Conservation (phyloP, 2,113 vertebrate species). For the human (Homo sapiens) region DNA sequence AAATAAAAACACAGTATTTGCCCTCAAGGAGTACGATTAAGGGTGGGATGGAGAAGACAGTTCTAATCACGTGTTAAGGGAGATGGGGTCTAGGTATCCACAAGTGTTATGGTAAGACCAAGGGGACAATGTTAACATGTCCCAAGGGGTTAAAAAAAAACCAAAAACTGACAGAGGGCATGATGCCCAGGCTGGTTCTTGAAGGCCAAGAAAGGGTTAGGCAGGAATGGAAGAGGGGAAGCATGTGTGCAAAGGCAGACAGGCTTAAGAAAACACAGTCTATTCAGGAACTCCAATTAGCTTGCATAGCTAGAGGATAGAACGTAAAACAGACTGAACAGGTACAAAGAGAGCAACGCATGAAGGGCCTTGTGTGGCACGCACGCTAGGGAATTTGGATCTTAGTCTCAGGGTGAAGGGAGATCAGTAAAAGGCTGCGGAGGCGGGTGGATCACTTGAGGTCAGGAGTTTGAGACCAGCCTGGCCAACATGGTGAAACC, state of each 20-base stretch:
- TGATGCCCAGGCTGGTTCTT: neutral
- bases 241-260: neutral
- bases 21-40: neutral
- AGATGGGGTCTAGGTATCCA: neutral
- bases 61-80: neutral
- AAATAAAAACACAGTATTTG: conserved; percentile 3
- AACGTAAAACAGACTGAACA: neutral
- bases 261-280: neutral
- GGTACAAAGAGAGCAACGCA: neutral
- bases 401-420: neutral
- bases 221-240: neutral
- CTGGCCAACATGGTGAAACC: too few relatives aligned
- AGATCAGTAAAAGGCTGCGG: neutral
- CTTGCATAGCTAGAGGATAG: neutral
- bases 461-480: too few relatives aligned
- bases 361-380: neutral
- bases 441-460: too few relatives aligned
- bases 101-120: neutral
- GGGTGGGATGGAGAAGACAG: neutral
- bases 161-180: neutral
- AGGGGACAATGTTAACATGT: neutral
- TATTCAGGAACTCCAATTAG: neutral
- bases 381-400: neutral
- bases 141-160: neutral
- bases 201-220: neutral